A percentile compares a stretch with the other conserved stretches of the same genome.
Evolutionary conservation across 2,888 invertebrate species (phyloP).

Genomic region (Adelphocoris suturalis): DNA sequence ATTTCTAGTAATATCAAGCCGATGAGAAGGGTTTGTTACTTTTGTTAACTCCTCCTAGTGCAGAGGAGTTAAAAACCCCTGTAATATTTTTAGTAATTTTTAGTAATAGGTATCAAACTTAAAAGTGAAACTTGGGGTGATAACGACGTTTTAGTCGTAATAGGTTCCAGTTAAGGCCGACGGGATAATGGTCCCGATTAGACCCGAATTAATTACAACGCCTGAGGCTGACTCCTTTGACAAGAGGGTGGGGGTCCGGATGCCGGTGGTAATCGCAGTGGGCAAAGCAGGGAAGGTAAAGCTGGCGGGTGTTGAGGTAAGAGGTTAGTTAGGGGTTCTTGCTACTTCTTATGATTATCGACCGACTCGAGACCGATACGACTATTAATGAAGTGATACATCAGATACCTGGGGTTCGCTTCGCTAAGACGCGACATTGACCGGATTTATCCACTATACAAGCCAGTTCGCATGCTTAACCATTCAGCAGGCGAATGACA

Average conservation of each 20-base stretch:
- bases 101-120: neutral
- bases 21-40: too few relatives aligned
- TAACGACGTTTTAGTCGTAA: conserved; percentile 18
- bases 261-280: neutral
- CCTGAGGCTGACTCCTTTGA: conserved; percentile 19
- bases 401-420: too few relatives aligned
- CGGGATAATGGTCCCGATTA: conserved; percentile 7
- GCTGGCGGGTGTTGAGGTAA: neutral
- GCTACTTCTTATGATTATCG: neutral
- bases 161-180: neutral
- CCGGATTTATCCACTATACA: too few relatives aligned
- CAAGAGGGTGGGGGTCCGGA: neutral
- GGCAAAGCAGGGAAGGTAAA: neutral
- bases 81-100: too few relatives aligned
- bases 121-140: neutral
- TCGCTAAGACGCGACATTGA: too few relatives aligned
- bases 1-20: too few relatives aligned
- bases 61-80: too few relatives aligned
- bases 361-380: neutral
- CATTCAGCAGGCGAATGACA: too few relatives aligned
- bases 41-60: too few relatives aligned
- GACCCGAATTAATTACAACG: conserved; percentile 27
- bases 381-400: neutral
- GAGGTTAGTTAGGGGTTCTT: conserved; percentile 10
- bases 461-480: too few relatives aligned